Evolutionary conservation across 1,140 invertebrate species (phyloP).

Genomic region (Caenorhabditis tropicalis): DNA sequence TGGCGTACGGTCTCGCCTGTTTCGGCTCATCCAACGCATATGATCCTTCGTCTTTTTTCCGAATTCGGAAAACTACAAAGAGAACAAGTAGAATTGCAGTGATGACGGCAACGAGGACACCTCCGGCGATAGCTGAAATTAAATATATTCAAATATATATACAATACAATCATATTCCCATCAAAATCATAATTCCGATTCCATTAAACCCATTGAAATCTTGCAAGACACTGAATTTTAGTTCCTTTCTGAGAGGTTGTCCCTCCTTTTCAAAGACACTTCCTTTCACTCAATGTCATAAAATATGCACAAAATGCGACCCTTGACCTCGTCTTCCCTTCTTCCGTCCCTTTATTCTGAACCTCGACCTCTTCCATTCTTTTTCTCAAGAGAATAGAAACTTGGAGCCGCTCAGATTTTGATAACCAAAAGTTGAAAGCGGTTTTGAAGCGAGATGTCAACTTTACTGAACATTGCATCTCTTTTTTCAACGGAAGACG

Average conservation of each 20-base stretch:
- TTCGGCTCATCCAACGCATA: constrained; percentile 96
- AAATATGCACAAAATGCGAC: constrained; percentile 39
- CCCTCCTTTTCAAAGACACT: not conserved
- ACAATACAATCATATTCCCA: too few species aligned
- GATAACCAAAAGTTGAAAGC: constrained; percentile 22
- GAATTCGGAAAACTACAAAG: constrained; percentile 99
- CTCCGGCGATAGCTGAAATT: constrained; percentile 89
- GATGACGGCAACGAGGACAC: constrained; percentile 92
- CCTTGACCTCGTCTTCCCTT: constrained; percentile 10
- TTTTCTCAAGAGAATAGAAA: constrained; percentile 5
- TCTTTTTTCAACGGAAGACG: not conserved
- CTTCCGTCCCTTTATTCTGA: not conserved
- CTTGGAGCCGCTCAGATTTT: not conserved
- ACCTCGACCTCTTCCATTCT: not conserved
- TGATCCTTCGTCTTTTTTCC: constrained; percentile 99
- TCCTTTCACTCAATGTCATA: constrained; percentile 18
- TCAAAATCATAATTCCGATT: not conserved
- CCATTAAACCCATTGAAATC: not conserved
- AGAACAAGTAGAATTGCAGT: constrained; percentile 97
- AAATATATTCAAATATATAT: not conserved
- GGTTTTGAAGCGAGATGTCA: constrained; percentile 10
- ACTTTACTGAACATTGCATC: not conserved
- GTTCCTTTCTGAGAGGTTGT: not conserved
- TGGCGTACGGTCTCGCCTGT: constrained; percentile 67
- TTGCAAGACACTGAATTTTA: too few species aligned